These are phyloP conservation scores for Lates japonicus DNA, from an alignment of 2,797 vertebrate genomes.

Conservation along the genomic window DNA sequence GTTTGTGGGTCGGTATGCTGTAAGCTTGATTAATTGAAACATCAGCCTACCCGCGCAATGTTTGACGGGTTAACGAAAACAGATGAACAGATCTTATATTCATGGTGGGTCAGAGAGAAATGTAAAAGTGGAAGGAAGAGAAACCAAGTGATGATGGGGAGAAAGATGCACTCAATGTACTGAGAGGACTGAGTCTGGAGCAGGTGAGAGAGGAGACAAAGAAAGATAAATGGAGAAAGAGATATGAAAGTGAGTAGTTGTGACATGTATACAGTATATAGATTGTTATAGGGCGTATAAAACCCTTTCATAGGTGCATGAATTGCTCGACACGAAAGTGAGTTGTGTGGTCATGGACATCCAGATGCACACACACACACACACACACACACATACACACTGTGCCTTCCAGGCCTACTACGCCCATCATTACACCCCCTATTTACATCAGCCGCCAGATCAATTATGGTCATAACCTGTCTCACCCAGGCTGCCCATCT, in stretches of 20 bases:
- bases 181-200: conserved; percentile 18
- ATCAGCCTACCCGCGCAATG: conserved; percentile 42
- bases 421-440: conserved; percentile 87
- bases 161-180: conserved; percentile 16
- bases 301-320: conserved; percentile 77
- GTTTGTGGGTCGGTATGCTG: conserved; percentile 40
- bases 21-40: conserved; percentile 73
- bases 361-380: conserved; percentile 38
- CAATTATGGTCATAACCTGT: conserved; percentile 85
- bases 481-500: conserved; percentile 80
- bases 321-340: conserved; percentile 82
- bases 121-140: conserved; percentile 53
- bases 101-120: conserved; percentile 58
- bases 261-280: conserved; percentile 57
- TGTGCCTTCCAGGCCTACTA: conserved; percentile 79
- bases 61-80: conserved; percentile 75
- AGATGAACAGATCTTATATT: conserved; percentile 69
- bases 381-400: no score
- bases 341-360: conserved; percentile 70
- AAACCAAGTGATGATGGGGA: conserved; percentile 47
- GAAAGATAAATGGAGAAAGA: conserved; percentile 13
- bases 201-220: conserved; percentile 20
- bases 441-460: conserved; percentile 86
- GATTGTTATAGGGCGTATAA: conserved; percentile 73
- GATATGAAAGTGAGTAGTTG: conserved; percentile 28